A percentile compares a stretch with the other conserved stretches of the same genome.
phyloP scores from a whole-genome alignment of 2,113 vertebrate genomes.

The Carlito syrichta region DNA sequence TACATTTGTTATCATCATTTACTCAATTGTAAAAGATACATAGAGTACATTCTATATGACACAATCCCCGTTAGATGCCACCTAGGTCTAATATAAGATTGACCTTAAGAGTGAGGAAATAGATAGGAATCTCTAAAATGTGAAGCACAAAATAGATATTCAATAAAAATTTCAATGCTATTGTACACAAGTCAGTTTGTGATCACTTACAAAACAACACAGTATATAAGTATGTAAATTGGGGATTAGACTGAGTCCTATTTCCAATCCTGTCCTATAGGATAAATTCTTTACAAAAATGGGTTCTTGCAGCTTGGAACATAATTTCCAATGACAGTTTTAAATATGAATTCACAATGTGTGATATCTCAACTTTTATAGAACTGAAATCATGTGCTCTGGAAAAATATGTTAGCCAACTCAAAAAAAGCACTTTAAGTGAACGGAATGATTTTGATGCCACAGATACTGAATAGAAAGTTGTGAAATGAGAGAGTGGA shows the following conservation, averaged over 20 bases:
- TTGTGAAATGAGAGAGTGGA: not conserved
- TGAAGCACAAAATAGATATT: not conserved
- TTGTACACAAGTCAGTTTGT: not conserved
- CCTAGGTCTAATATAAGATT: not conserved
- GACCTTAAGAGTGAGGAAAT: not conserved
- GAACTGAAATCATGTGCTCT: not conserved
- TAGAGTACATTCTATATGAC: not conserved
- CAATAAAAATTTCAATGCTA: not conserved
- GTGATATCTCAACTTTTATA: constrained; percentile 10
- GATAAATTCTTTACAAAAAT: constrained; percentile 39
- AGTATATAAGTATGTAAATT: not conserved
- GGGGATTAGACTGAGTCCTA: not conserved
- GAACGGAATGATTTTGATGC: not conserved
- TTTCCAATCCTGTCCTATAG: not conserved
- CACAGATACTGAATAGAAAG: not conserved
- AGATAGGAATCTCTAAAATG: not conserved
- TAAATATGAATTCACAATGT: constrained; percentile 27
- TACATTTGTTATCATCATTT: not conserved
- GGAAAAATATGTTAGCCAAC: not conserved
- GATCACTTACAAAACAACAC: not conserved
- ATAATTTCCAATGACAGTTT: constrained; percentile 35
- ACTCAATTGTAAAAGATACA: not conserved
- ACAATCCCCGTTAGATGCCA: not conserved
- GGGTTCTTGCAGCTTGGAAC: not conserved
- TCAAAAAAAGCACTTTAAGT: constrained; percentile 16